phyloP scores from a whole-genome alignment of 2,113 vertebrate genomes.

The Zosterops hypoxanthus region DNA sequence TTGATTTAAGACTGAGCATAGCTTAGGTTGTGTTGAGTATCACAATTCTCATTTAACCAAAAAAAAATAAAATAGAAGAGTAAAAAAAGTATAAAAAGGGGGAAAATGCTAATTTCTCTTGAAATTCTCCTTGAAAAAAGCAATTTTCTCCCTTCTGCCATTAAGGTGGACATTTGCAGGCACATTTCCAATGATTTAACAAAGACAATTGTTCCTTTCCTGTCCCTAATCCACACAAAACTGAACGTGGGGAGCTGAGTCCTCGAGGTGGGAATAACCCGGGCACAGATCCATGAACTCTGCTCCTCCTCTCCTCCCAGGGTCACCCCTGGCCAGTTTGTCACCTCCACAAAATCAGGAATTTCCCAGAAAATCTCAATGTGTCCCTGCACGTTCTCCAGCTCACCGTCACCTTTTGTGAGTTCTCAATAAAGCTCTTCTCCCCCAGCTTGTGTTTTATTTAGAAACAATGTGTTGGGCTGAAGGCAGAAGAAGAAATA shows the following conservation, averaged over 20 bases:
- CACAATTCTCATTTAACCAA: neutral
- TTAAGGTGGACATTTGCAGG: neutral
- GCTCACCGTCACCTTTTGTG: neutral
- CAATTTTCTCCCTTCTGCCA: neutral
- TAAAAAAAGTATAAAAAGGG: rapidly evolving
- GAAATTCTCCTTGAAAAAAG: no score
- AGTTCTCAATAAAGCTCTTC: neutral
- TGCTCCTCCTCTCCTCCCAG: neutral
- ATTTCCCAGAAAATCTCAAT: neutral
- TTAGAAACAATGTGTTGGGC: constrained; percentile 1
- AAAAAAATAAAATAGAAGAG: neutral
- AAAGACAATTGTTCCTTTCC: neutral
- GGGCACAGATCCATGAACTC: neutral
- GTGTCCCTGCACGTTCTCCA: neutral
- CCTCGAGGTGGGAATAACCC: neutral
- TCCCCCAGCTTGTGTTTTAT: neutral
- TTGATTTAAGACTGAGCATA: neutral
- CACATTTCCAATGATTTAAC: neutral
- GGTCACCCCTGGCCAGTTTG: neutral
- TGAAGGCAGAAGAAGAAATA: neutral
- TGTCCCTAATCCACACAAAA: neutral
- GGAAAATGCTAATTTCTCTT: rapidly evolving
- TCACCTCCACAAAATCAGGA: neutral
- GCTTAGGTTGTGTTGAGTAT: neutral
- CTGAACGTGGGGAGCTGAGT: rapidly evolving